Evolutionary conservation across 2,113 vertebrate genomes (phyloP).

Genomic region (Thamnophis sirtalis): DNA sequence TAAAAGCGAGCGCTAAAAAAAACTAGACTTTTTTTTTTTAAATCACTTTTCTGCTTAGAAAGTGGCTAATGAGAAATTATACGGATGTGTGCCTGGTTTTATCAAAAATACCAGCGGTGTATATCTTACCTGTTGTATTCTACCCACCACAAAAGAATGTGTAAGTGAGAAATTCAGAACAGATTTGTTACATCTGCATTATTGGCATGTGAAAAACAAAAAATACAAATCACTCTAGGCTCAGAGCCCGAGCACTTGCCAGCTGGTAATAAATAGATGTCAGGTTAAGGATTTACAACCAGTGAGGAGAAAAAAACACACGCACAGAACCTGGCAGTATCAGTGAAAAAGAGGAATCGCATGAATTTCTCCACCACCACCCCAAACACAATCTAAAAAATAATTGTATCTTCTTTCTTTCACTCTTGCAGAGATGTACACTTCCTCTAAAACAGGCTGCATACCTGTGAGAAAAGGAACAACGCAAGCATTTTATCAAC

Average conservation of each 20-base stretch:
- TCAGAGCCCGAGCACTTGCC: conserved; percentile 57
- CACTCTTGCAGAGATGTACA: neutral
- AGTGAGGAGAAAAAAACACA: conserved; percentile 2
- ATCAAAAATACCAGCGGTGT: conserved; percentile 45
- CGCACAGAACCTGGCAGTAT: neutral
- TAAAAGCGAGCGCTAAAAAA: neutral
- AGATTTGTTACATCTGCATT: conserved; percentile 61
- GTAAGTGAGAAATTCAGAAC: conserved; percentile 57
- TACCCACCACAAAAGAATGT: conserved; percentile 58
- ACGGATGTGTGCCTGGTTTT: conserved; percentile 28
- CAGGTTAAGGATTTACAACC: conserved; percentile 61
- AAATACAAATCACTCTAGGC: conserved; percentile 43
- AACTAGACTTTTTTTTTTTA: neutral
- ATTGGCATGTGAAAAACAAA: conserved; percentile 57
- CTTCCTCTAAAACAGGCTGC: neutral
- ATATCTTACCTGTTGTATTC: conserved; percentile 51
- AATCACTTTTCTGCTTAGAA: neutral
- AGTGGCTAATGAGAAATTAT: conserved; percentile 39
- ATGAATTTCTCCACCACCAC: conserved; percentile 42
- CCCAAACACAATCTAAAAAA: conserved; percentile 20
- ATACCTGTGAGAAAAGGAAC: neutral
- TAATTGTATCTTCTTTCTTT: neutral
- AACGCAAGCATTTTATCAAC: neutral
- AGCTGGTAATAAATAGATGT: conserved; percentile 55
- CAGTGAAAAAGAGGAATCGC: conserved; percentile 44